Base-by-base conservation (phyloP, 2,888 invertebrate species). In the Lordiphosa andalusiaca region DNA sequence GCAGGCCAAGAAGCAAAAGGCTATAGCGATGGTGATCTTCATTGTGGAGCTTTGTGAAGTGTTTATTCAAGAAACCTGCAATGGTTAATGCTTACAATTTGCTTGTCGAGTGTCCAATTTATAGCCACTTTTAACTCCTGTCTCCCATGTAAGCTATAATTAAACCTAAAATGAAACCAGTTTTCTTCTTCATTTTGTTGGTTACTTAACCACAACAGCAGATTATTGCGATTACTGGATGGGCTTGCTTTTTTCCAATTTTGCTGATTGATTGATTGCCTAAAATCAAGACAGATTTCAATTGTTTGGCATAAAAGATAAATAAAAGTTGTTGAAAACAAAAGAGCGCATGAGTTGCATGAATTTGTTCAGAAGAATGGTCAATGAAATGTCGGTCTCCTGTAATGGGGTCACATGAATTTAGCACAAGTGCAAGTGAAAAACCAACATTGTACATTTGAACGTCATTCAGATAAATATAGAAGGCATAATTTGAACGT, bases 71-170 rank as follows among this genome's bases (percentile, higher is more conserved):
- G 84, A 77, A 84, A 65, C 65, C 67, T 39, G 67, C 78, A 74
- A 44, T 33, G 13, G 77, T 68, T 69, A 87, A 84, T 87, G 87
- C 69, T 76, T 84, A 72, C 71, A 67, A 76, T 69, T 54, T 33
- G 54, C 54, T 19, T 49, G 21, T n/a, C 42, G 52, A 59, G 13
- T 44, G 44, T 52, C 67, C 84, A 69, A 84, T 78, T 78, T 78
- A 78, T 78, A 77, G 30, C 41, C 35, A 21, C 23, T 49, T 38
- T 35, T 25, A 10, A 12, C 13, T 36, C 9, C 12, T 13, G 36
- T 36, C 36, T 36, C 37, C 55, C 65, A 10, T 65, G 55, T 62
- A 47, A 60, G 33, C 30, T 33, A 46, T 30, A 55, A 65, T 47
- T 52, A 53, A 38, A 25, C 56, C 44, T 39, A 36, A 39, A 39